Percentiles rank a stretch among this genome's conserved stretches.
phyloP scores from a whole-genome alignment of 2,797 vertebrate species.

The Naso thynnoides region DNA sequence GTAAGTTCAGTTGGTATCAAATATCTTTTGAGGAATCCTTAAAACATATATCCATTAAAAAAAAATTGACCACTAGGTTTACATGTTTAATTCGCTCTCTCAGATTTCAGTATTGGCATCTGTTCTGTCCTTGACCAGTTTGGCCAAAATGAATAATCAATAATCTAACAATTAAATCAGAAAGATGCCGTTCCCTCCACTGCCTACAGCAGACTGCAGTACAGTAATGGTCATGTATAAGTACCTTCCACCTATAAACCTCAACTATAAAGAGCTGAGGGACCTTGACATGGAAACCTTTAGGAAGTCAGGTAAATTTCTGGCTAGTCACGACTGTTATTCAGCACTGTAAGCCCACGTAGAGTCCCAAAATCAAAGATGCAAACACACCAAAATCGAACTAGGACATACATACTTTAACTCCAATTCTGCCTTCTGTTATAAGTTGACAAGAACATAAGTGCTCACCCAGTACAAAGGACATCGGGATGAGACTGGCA shows the following conservation, averaged over 20 bases:
- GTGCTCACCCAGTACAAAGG: conserved; percentile 91
- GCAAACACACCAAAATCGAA: not conserved
- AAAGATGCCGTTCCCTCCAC: not conserved
- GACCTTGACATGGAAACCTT: not conserved
- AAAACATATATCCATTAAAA: not conserved
- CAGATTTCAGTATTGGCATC: not conserved
- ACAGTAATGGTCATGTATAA: too few species aligned
- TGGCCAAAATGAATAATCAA: not conserved
- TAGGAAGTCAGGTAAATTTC: not conserved
- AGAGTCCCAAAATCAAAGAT: not conserved
- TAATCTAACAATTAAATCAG: not conserved
- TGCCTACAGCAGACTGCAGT: too few species aligned
- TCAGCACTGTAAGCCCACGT: not conserved
- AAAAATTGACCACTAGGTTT: not conserved
- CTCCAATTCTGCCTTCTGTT: not conserved
- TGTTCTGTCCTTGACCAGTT: not conserved
- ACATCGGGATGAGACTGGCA: conserved; percentile 94
- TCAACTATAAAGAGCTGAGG: not conserved
- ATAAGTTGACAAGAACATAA: not conserved
- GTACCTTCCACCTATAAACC: not conserved
- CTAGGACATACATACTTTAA: not conserved
- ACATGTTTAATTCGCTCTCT: not conserved
- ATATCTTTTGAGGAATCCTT: not conserved
- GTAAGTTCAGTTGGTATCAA: not conserved
- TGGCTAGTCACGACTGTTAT: not conserved